phyloP scores from a whole-genome alignment of 2,888 invertebrate genomes.

The Epistrophe eligans region DNA sequence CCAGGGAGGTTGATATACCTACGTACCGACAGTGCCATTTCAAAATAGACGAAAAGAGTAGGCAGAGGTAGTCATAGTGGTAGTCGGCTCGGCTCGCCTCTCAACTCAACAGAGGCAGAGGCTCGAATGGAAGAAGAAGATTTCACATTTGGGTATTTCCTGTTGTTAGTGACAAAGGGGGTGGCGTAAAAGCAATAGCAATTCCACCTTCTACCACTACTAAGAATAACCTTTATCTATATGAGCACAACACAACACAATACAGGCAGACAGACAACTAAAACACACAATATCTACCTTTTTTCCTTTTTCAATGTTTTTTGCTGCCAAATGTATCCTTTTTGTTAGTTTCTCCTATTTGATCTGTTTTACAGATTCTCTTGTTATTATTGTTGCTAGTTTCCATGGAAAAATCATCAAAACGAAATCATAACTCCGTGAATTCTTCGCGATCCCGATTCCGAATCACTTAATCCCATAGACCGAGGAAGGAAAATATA shows the following conservation, averaged over 20 bases:
- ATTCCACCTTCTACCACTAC: constrained; percentile 33
- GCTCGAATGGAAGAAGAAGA: constrained; percentile 35
- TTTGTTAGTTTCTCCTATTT: constrained; percentile 24
- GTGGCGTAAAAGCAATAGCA: constrained; percentile 31
- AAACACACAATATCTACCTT: constrained; percentile 38
- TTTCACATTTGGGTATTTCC: constrained; percentile 66
- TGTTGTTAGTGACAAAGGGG: constrained; percentile 56
- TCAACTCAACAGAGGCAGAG: neutral
- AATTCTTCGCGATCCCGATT: constrained; percentile 20
- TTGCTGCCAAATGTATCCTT: constrained; percentile 67
- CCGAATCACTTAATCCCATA: constrained; percentile 47
- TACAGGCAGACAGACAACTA: constrained; percentile 19
- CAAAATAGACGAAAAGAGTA: constrained; percentile 46
- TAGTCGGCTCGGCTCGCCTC: constrained; percentile 2
- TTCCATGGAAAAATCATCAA: constrained; percentile 35
- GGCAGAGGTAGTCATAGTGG: constrained; percentile 1
- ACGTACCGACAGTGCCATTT: constrained; percentile 16
- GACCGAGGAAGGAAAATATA: constrained; percentile 38
- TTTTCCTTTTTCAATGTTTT: constrained; percentile 41
- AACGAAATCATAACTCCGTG: constrained; percentile 34
- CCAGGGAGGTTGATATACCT: constrained; percentile 22
- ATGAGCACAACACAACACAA: constrained; percentile 3
- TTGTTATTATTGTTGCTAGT: constrained; percentile 61
- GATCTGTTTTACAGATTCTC: constrained; percentile 13
- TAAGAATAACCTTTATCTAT: constrained; percentile 13